Percentiles rank a stretch among this genome's conserved stretches.
phyloP scores from a whole-genome alignment of 2,113 vertebrate species.

The Gallinago jamesoni region DNA sequence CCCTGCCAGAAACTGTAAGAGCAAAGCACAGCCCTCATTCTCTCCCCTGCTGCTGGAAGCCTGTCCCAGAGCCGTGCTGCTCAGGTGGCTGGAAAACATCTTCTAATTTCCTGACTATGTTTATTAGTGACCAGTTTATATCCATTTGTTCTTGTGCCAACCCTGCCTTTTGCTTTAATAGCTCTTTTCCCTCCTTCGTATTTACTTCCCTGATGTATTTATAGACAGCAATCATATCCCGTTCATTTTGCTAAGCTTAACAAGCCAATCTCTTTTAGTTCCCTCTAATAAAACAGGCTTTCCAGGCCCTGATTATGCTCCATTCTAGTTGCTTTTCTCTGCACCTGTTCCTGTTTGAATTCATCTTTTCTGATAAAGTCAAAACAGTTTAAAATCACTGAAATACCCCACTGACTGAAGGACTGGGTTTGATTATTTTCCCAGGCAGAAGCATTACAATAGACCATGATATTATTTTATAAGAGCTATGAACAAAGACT shows the following conservation, averaged over 20 bases:
- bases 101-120: slow-evolving; percentile 1
- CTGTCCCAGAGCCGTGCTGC: neutral
- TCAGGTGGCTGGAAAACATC: slow-evolving; percentile 42
- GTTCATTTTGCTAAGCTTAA: slow-evolving; percentile 45
- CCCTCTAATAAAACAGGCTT: slow-evolving; percentile 26
- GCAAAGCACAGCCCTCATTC: neutral
- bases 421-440: neutral
- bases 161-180: slow-evolving; percentile 26
- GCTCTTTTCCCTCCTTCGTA: neutral
- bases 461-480: neutral
- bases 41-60: neutral
- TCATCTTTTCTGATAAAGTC: slow-evolving; percentile 20
- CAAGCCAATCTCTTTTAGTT: slow-evolving; percentile 22
- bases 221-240: slow-evolving; percentile 9
- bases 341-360: slow-evolving; percentile 53
- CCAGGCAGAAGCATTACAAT: neutral
- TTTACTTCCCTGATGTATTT: slow-evolving; percentile 35
- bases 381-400: slow-evolving; percentile 3
- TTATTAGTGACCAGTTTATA: slow-evolving; percentile 24
- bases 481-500: neutral
- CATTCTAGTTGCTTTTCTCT: neutral
- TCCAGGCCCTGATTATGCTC: slow-evolving; percentile 1
- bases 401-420: neutral
- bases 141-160: slow-evolving; percentile 25
- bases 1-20: neutral